Evolutionary conservation across 2,797 vertebrate genomes (phyloP).

Genomic region (Mormyrus hasselquistii): DNA sequence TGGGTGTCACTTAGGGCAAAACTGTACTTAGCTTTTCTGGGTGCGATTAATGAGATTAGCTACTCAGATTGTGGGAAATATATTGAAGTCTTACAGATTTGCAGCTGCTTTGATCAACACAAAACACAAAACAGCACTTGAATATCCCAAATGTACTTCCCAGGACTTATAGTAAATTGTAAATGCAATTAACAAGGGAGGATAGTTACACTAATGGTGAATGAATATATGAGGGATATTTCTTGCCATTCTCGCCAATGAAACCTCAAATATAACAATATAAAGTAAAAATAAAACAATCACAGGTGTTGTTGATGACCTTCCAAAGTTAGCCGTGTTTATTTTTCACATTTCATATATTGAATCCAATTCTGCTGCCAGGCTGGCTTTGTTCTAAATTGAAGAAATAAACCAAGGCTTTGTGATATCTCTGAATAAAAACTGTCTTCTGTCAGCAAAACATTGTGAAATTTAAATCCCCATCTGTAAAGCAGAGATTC

Average conservation of each 20-base stretch:
- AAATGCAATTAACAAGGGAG: neutral
- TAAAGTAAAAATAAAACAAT: neutral
- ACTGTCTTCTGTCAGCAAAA: neutral
- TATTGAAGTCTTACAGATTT: neutral
- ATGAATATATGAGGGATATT: neutral
- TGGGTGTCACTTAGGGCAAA: neutral
- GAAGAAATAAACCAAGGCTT: neutral
- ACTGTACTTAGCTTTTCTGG: neutral
- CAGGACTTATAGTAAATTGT: neutral
- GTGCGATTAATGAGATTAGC: neutral
- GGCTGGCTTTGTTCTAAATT: neutral
- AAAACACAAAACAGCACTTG: neutral
- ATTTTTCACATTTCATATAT: neutral
- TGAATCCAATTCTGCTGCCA: neutral
- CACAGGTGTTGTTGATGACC: neutral
- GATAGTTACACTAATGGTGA: neutral
- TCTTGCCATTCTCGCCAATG: neutral
- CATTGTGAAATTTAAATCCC: constrained; percentile 2
- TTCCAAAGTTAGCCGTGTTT: neutral
- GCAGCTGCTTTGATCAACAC: neutral
- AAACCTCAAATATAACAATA: neutral
- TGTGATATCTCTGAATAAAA: neutral
- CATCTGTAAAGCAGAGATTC: constrained; percentile 3
- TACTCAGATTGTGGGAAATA: neutral
- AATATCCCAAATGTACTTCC: neutral